Evolutionary conservation across 2,888 invertebrate species (phyloP).

Genomic region (Arrhopalites spinosus): DNA sequence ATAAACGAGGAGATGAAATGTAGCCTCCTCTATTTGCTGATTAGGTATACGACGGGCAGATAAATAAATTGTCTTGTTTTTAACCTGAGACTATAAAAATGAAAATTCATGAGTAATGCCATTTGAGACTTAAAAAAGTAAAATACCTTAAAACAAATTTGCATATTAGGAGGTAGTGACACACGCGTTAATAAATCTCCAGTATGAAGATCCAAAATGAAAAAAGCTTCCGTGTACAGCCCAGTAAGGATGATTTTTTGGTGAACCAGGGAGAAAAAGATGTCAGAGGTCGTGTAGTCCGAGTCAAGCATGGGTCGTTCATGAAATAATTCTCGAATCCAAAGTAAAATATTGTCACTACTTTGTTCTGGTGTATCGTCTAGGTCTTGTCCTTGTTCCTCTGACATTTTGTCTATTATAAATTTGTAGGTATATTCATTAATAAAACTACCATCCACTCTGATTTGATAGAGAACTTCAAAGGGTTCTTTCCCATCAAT

Average conservation of each 20-base stretch:
- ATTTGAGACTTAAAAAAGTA: not conserved
- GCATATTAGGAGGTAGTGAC: not conserved
- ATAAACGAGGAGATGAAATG: conserved; percentile 13
- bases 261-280: conserved; percentile 23
- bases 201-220: conserved; percentile 22
- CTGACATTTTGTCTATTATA: not conserved
- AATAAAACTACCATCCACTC: not conserved
- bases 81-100: not conserved
- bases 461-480: conserved; percentile 5
- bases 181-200: conserved; percentile 9
- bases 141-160: conserved; percentile 26
- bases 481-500: not conserved
- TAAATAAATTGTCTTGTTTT: not conserved
- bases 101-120: not conserved
- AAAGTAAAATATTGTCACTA: conserved; percentile 2
- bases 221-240: conserved; percentile 20
- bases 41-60: not conserved
- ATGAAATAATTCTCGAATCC: conserved; percentile 34
- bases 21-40: not conserved
- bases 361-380: not conserved
- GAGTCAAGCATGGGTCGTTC: not conserved
- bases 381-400: not conserved
- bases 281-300: conserved; percentile 24
- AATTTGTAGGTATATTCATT: not conserved
- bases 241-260: conserved; percentile 23